These are phyloP conservation scores for Nasua narica DNA, from an alignment of 2,797 vertebrate genomes.

Conservation along the genomic window DNA sequence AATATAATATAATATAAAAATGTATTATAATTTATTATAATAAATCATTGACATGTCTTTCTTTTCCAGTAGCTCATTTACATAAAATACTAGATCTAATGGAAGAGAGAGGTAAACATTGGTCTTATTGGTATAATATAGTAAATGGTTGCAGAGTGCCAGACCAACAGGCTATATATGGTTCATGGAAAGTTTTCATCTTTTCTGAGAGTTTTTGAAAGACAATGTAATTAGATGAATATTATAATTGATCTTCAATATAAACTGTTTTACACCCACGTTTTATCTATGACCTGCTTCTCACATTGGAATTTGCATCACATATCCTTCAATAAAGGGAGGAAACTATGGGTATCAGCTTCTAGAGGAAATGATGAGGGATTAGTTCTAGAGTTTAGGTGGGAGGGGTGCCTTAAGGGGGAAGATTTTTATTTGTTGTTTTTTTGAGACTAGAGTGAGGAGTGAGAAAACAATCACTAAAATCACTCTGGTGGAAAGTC, in stretches of 20 bases:
- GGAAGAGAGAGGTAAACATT: background rate
- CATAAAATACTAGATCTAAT: background rate
- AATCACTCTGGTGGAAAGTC: background rate
- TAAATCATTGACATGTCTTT: background rate
- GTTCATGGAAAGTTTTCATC: background rate
- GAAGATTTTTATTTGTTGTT: background rate
- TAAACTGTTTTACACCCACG: background rate
- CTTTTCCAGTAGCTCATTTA: background rate
- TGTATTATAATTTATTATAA: background rate
- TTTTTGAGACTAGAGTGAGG: background rate
- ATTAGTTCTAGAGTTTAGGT: constrained; percentile 8
- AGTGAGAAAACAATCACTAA: background rate
- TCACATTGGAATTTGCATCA: background rate
- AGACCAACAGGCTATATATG: background rate
- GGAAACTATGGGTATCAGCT: background rate
- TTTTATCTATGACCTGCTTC: background rate
- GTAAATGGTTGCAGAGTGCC: background rate
- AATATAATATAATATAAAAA: too few relatives aligned
- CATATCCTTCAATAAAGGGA: background rate
- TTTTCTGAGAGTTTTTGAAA: background rate
- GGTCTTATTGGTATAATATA: background rate
- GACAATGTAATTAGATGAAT: background rate
- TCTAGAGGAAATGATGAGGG: constrained; percentile 16
- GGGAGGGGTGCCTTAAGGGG: background rate
- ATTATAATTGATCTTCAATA: background rate